Conservation (phyloP, 2,888 invertebrate species). For the Tetragonisca angustula region DNA sequence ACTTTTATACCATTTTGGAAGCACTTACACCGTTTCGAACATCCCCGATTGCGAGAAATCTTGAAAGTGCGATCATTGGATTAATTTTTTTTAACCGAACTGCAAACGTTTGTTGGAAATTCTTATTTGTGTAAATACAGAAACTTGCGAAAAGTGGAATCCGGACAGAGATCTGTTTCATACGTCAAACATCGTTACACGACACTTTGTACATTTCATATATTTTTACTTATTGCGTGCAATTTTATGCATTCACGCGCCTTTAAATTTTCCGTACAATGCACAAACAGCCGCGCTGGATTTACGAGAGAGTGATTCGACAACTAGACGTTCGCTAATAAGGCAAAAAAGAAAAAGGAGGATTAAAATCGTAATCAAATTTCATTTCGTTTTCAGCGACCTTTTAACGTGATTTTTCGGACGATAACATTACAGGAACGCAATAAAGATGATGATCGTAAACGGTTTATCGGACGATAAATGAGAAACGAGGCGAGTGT, state of each 20-base stretch:
- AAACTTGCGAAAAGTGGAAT: accelerated
- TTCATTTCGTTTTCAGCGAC: not conserved
- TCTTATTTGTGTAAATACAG: not conserved
- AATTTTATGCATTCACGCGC: not conserved
- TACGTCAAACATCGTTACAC: too few species aligned
- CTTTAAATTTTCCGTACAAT: not conserved
- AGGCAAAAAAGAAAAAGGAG: too few species aligned
- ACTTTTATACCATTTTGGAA: not conserved
- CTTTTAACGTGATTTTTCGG: not conserved
- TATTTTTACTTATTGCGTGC: not conserved
- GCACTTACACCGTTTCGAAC: accelerated
- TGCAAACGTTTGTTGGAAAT: not conserved
- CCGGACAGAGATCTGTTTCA: not conserved
- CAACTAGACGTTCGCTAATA: too few species aligned
- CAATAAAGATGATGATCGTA: not conserved
- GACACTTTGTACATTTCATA: not conserved
- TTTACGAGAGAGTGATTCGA: not conserved
- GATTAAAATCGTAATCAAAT: not conserved
- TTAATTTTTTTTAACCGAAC: not conserved
- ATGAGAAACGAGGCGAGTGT: not conserved
- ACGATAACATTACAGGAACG: not conserved
- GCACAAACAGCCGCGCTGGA: not conserved
- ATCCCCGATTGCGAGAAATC: not conserved
- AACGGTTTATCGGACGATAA: not conserved
- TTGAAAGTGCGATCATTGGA: not conserved